phyloP scores from a whole-genome alignment of 2,113 vertebrate genomes.

The Eptesicus fuscus region DNA sequence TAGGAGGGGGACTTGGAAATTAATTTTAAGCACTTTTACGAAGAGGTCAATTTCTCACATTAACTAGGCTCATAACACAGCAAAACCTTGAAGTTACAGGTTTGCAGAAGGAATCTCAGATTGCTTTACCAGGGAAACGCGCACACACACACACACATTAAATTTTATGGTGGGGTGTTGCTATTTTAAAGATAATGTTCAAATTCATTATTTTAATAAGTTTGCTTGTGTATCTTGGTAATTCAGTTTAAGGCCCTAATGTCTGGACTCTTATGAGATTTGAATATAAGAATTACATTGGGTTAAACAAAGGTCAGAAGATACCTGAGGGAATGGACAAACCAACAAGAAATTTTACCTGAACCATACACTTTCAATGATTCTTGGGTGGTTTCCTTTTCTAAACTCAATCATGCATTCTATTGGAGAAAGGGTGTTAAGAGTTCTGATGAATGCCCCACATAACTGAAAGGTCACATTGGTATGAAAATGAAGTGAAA shows the following conservation, averaged over 20 bases:
- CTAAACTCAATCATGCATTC: conserved; percentile 30
- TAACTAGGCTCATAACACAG: not conserved
- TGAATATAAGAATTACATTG: conserved; percentile 22
- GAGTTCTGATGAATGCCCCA: not conserved
- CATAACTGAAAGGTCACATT: not conserved
- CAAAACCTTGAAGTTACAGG: not conserved
- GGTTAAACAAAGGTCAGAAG: conserved; percentile 35
- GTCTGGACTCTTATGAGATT: not conserved
- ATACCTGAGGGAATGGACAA: conserved; percentile 18
- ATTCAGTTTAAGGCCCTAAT: conserved; percentile 11
- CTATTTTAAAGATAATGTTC: not conserved
- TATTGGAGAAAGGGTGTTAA: not conserved
- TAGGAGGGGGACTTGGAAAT: not conserved
- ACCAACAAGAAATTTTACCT: conserved; percentile 32
- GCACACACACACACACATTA: not conserved
- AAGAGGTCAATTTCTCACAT: not conserved
- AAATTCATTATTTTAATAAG: conserved; percentile 36
- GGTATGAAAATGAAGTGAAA: conserved; percentile 18
- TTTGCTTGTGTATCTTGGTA: not conserved
- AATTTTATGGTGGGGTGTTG: not conserved
- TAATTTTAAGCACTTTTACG: not conserved
- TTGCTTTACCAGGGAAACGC: not conserved
- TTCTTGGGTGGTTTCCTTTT: conserved; percentile 37
- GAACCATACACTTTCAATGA: conserved; percentile 42
- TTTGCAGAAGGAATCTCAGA: not conserved